phyloP scores from a whole-genome alignment of 2,888 invertebrate genomes.

The Baccha elongata region DNA sequence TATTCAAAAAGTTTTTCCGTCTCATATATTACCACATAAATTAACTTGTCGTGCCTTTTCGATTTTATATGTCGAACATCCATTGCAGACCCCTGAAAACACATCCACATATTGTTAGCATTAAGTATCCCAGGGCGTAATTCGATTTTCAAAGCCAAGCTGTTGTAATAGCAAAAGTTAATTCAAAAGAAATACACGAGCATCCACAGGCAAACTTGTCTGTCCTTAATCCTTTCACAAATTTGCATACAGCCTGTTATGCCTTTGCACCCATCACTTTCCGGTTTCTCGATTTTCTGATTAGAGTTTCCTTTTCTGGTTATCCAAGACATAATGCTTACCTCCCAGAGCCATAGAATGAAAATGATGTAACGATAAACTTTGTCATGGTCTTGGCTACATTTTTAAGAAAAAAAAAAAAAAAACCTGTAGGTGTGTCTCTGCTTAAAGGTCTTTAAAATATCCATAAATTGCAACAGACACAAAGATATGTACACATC shows the following conservation, averaged over 20 bases:
- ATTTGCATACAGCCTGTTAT: slow-evolving; percentile 40
- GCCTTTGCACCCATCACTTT: background rate
- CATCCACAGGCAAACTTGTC: slow-evolving; percentile 10
- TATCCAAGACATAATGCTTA: slow-evolving; percentile 8
- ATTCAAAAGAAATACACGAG: slow-evolving; percentile 5
- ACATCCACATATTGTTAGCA: background rate
- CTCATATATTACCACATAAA: too few species aligned
- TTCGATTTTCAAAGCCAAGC: slow-evolving; percentile 4
- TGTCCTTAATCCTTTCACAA: slow-evolving; percentile 33
- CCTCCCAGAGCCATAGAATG: background rate
- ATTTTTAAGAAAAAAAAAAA: background rate
- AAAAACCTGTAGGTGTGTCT: background rate
- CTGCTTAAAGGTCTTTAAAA: slow-evolving; percentile 8
- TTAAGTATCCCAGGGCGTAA: slow-evolving; percentile 8
- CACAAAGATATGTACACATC: background rate
- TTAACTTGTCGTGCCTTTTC: too few species aligned
- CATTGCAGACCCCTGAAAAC: background rate
- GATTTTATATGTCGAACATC: background rate
- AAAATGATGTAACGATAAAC: slow-evolving; percentile 4
- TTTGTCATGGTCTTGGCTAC: slow-evolving; percentile 19
- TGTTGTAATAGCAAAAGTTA: background rate
- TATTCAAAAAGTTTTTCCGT: too few species aligned
- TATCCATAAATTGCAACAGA: slow-evolving; percentile 4
- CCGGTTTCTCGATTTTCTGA: slow-evolving; percentile 11
- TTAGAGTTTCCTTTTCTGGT: slow-evolving; percentile 11